A percentile compares a stretch with the other conserved stretches of the same genome.
phyloP scores from a whole-genome alignment of 37 sponge, comb jelly and placozoan species.

The Bolinopsis microptera region DNA sequence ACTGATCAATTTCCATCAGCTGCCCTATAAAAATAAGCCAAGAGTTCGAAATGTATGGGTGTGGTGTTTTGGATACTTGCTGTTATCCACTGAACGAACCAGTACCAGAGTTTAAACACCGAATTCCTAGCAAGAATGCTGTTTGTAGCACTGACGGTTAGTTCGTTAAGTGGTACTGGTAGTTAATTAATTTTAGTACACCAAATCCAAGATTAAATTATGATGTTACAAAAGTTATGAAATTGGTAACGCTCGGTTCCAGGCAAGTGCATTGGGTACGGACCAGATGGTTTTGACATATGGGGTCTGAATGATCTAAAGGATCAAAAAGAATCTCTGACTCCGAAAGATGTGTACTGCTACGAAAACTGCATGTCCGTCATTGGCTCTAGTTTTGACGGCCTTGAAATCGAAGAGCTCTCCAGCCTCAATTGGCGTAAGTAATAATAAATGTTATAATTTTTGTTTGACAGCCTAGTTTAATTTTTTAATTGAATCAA shows the following conservation, averaged over 20 bases:
- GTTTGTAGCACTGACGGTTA: background rate
- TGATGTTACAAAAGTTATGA: too few relatives aligned
- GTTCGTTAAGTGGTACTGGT: too few relatives aligned
- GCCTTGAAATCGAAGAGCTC: background rate
- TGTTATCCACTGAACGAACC: slow-evolving; percentile 22
- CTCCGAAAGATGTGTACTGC: background rate
- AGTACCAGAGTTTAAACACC: background rate
- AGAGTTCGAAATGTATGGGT: slow-evolving; percentile 10
- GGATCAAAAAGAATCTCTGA: background rate
- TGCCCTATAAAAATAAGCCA: background rate
- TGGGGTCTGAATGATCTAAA: background rate
- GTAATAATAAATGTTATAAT: too few relatives aligned
- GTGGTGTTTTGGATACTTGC: background rate
- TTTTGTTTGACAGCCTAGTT: too few relatives aligned
- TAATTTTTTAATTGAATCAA: too few relatives aligned
- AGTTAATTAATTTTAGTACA: too few relatives aligned
- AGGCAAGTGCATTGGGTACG: background rate
- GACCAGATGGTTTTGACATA: background rate
- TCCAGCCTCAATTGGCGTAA: background rate
- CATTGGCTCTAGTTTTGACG: background rate
- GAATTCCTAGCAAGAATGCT: too few relatives aligned
- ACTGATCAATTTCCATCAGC: background rate
- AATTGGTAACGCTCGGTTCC: too few relatives aligned
- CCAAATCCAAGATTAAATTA: too few relatives aligned
- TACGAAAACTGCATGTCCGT: background rate